Conservation (phyloP, 2,888 invertebrate genomes). For the Temnothorax unifasciatus region DNA sequence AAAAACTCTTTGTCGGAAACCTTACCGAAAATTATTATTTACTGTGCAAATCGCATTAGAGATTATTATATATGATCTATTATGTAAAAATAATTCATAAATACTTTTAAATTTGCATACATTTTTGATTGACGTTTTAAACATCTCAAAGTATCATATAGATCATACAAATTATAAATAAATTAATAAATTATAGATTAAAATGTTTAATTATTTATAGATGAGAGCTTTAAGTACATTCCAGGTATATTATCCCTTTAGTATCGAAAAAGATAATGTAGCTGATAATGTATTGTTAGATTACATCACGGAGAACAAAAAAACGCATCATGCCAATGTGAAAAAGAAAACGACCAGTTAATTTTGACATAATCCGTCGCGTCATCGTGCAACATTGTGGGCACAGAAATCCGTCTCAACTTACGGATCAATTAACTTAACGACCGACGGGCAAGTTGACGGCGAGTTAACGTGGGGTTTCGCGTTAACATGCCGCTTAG, state of each 20-base stretch:
- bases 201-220: not conserved
- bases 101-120: not conserved
- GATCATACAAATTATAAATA: not conserved
- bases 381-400: constrained; percentile 55
- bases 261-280: not conserved
- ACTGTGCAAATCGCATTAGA: not conserved
- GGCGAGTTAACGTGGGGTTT: constrained; percentile 64
- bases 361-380: constrained; percentile 20
- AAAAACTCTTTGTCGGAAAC: not conserved
- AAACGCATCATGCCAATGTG: not conserved
- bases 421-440: constrained; percentile 79
- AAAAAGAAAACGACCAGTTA: not conserved
- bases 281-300: not conserved
- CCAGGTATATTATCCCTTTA: not conserved
- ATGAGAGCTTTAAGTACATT: constrained; percentile 1
- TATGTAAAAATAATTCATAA: constrained; percentile 3
- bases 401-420: constrained; percentile 68
- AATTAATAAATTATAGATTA: not conserved
- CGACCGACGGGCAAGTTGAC: constrained; percentile 66
- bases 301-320: not conserved
- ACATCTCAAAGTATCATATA: not conserved
- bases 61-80: not conserved
- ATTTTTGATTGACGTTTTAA: not conserved
- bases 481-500: constrained; percentile 66
- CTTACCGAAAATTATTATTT: not conserved